Evolutionary conservation across 1,140 invertebrate species (phyloP), one percentile per base, ranked within the genome.

Genomic region (Drosophila burlai): DNA sequence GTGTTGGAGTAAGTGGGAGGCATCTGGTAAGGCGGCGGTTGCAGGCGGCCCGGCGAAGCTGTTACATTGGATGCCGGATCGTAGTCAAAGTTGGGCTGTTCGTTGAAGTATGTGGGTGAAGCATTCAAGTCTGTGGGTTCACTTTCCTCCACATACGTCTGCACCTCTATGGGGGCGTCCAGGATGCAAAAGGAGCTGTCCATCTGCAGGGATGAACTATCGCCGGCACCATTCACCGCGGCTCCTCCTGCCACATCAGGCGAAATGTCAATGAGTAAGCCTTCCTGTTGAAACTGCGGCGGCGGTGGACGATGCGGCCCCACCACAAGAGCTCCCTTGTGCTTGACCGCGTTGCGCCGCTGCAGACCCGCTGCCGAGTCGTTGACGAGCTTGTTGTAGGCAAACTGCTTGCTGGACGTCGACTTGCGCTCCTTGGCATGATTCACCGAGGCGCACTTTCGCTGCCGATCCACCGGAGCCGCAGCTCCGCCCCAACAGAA

Each of bases 401-500:
- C 95, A 81, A 97, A 97, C 81, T 97, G 96, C 78, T 95, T 95
- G 80, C 93, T 94, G 24, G 94, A 93, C 29, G 84, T 93, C 58
- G 94, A 94, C 92, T 95, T 92, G 62, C 93, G 79, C 92, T 95
- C 92, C 87, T 94, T 90, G 76, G 93, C 91, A 49, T 92, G 87
- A 13, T 49, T 40, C 47, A 94, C 85, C 47, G 93, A 92, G 67
- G 94, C 91, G 78, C 93, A 95, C 89, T 92, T 93, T 6, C 90
- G 54, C 46, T 83, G 84, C 1, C 92, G 76, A n/a, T 92, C 86
- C 11, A 75, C 81, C 9, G 54, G 26, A 2, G 74, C 83, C 96
- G 96, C 93, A 96, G 97, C 94, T 0, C 97, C 97, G 2, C 98
- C 98, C 97, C 98, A 98, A 15, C 96, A 96, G 82, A 97, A 96